Percentiles rank a stretch among this genome's conserved stretches.
These are phyloP conservation scores for Eristalinus aeneus DNA, from an alignment of 2,888 invertebrate genomes.

Conservation along the genomic window DNA sequence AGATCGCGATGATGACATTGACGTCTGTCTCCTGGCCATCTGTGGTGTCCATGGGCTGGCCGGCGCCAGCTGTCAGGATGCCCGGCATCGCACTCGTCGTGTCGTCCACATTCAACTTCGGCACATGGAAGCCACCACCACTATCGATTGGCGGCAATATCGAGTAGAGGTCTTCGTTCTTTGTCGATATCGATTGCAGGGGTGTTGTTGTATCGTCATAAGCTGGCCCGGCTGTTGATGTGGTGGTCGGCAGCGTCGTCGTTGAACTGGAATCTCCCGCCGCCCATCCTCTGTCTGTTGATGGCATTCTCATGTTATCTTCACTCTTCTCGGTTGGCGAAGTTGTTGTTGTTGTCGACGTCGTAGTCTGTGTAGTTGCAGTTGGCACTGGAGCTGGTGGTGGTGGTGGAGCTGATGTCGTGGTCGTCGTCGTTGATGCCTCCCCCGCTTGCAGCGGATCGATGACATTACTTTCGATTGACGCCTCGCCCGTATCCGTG, in stretches of 20 bases:
- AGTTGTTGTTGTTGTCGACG: conserved; percentile 52
- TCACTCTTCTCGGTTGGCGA: conserved; percentile 50
- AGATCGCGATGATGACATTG: conserved; percentile 90
- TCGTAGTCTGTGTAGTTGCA: conserved; percentile 33
- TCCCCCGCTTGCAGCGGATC: conserved; percentile 71
- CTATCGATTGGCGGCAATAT: conserved; percentile 67
- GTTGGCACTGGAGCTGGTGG: conserved; percentile 19
- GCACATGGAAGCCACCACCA: conserved; percentile 46
- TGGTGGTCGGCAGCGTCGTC: neutral
- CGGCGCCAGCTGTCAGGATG: conserved; percentile 16
- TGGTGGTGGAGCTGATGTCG: neutral
- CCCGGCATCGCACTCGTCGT: conserved; percentile 37
- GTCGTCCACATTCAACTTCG: conserved; percentile 43
- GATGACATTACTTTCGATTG: conserved; percentile 77
- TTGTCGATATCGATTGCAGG: conserved; percentile 71
- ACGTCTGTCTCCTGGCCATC: conserved; percentile 81
- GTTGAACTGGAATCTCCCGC: conserved; percentile 33
- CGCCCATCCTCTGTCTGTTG: conserved; percentile 22
- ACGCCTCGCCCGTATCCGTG: conserved; percentile 73
- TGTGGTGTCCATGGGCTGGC: conserved; percentile 64
- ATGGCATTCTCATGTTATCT: conserved; percentile 59
- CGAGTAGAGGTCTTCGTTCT: conserved; percentile 73
- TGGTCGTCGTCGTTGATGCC: conserved; percentile 61
- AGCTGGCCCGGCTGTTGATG: conserved; percentile 19
- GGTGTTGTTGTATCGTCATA: conserved; percentile 58